These are phyloP conservation scores for Setophaga petechia DNA, from an alignment of 2,113 vertebrate species.

Conservation along the genomic window DNA sequence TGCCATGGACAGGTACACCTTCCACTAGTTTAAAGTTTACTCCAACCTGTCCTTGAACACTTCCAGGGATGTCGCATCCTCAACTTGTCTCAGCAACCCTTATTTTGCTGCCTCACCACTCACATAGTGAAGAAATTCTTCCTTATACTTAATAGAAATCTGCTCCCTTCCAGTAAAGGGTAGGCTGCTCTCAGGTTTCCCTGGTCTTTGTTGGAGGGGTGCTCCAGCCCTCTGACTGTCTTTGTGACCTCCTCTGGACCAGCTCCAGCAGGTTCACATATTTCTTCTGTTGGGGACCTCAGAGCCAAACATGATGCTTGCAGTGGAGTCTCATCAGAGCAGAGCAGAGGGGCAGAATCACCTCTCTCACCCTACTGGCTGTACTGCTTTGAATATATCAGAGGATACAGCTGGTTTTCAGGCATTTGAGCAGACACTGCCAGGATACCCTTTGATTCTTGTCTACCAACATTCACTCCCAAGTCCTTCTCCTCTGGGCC, in stretches of 20 bases:
- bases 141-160: neutral
- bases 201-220: neutral
- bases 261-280: neutral
- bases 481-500: neutral
- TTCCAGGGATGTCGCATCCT: neutral
- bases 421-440: neutral
- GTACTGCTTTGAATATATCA: neutral
- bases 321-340: neutral
- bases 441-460: neutral
- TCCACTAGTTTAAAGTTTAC: neutral
- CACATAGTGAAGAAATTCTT: neutral
- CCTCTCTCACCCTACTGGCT: neutral
- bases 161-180: neutral
- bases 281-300: neutral
- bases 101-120: neutral
- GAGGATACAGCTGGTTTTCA: rapidly evolving
- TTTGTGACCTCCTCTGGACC: neutral
- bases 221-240: neutral
- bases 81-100: neutral
- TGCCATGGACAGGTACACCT: neutral
- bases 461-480: neutral
- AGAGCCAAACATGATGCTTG: neutral
- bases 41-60: neutral
- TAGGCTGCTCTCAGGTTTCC: neutral
- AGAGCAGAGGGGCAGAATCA: neutral